Conservation (phyloP, 1,140 invertebrate genomes). For the Papilio polytes region DNA sequence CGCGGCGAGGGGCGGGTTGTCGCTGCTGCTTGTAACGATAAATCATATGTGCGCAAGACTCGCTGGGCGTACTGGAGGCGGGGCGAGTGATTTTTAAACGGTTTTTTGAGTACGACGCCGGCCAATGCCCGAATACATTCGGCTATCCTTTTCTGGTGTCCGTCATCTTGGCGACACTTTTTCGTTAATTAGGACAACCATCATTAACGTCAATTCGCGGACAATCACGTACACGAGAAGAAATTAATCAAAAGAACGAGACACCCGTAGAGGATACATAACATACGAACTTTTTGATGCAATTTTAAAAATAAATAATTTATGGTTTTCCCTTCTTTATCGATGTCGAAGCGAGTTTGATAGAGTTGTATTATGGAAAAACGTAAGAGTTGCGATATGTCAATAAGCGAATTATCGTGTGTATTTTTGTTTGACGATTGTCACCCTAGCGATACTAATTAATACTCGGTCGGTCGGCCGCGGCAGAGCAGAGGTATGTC, state of each 20-base stretch:
- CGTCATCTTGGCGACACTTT: slow-evolving; percentile 76
- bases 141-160: slow-evolving; percentile 75
- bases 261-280: slow-evolving; percentile 31
- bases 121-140: slow-evolving; percentile 75
- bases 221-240: slow-evolving; percentile 48
- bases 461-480: slow-evolving; percentile 61
- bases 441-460: slow-evolving; percentile 79
- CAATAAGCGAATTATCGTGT: slow-evolving; percentile 39
- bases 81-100: slow-evolving; percentile 82
- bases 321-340: slow-evolving; percentile 16
- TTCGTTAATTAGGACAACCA: slow-evolving; percentile 81
- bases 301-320: slow-evolving; percentile 34
- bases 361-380: slow-evolving; percentile 31
- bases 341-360: neutral
- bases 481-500: slow-evolving; percentile 60
- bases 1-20: slow-evolving; percentile 76
- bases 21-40: slow-evolving; percentile 67
- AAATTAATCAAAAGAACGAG: slow-evolving; percentile 29
- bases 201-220: slow-evolving; percentile 74
- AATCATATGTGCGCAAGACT: slow-evolving; percentile 81
- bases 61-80: slow-evolving; percentile 75
- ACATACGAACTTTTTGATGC: slow-evolving; percentile 19
- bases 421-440: slow-evolving; percentile 54
- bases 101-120: slow-evolving; percentile 78
- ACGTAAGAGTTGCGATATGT: slow-evolving; percentile 34